Percentiles rank a stretch among this genome's conserved stretches.
phyloP scores from a whole-genome alignment of 2,797 vertebrate genomes.

The Leptatherina wallacei region DNA sequence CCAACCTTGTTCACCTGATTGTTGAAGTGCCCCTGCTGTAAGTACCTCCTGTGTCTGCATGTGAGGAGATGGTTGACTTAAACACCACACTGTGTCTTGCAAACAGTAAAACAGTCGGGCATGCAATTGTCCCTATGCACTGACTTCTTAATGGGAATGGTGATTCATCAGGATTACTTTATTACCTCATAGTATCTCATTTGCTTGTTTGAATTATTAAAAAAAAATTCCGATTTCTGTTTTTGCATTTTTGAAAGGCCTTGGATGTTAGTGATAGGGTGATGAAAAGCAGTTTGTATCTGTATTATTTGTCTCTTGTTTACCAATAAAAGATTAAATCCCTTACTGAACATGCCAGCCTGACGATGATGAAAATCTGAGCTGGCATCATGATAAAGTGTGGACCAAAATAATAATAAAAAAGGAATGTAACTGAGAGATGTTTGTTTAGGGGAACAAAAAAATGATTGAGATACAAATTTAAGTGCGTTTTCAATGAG shows the following conservation, averaged over 20 bases:
- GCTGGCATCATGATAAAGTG: background rate
- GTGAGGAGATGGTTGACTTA: slow-evolving; percentile 12
- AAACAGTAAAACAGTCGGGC: slow-evolving; percentile 29
- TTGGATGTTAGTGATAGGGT: background rate
- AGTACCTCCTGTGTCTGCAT: slow-evolving; percentile 73
- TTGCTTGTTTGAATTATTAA: background rate
- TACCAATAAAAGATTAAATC: slow-evolving; percentile 43
- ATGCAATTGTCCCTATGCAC: background rate
- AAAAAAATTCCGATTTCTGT: too few species aligned
- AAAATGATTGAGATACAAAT: slow-evolving; percentile 40
- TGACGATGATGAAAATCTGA: slow-evolving; percentile 23
- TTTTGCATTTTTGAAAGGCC: slow-evolving; percentile 3
- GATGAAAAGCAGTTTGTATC: slow-evolving; percentile 28
- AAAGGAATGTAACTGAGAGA: background rate
- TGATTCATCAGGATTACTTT: slow-evolving; percentile 14
- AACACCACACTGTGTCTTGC: slow-evolving; percentile 22
- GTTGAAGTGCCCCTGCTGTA: slow-evolving; percentile 95
- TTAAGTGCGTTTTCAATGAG: slow-evolving; percentile 41
- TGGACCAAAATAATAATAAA: background rate
- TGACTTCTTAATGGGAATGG: slow-evolving; percentile 2
- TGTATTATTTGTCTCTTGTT: slow-evolving; percentile 21
- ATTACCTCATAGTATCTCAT: background rate
- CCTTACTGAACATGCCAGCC: slow-evolving; percentile 31
- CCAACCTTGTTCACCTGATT: slow-evolving; percentile 94
- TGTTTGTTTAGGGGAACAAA: slow-evolving; percentile 26